phyloP scores from a whole-genome alignment of 1,140 invertebrate genomes.

The Trachymyrmex cornetzi region DNA sequence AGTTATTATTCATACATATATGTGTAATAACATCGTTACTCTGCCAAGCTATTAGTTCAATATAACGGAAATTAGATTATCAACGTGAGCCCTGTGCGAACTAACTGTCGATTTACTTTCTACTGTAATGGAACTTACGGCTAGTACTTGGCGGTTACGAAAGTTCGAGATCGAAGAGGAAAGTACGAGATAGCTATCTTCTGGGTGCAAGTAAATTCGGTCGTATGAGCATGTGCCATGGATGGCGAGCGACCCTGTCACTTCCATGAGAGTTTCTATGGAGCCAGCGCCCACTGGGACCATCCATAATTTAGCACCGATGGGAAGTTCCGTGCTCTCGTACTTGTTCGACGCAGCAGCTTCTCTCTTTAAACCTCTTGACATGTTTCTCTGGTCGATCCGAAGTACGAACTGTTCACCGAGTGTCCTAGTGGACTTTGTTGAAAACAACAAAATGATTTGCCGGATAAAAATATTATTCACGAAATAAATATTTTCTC shows the following conservation, averaged over 20 bases:
- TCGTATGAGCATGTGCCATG: conserved; percentile 45
- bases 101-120: conserved; percentile 51
- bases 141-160: conserved; percentile 55
- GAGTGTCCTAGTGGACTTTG: conserved; percentile 24
- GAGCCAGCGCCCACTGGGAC: conserved; percentile 54
- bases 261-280: conserved; percentile 57
- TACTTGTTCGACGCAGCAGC: conserved; percentile 66
- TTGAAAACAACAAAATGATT: conserved; percentile 32
- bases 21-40: background rate
- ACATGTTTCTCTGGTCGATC: conserved; percentile 69
- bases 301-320: conserved; percentile 72
- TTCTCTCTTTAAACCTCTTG: conserved; percentile 75
- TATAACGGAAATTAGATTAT: conserved; percentile 6
- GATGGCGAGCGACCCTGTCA: conserved; percentile 61
- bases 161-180: conserved; percentile 61
- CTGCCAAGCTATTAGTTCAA: background rate
- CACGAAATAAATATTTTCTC: conserved; percentile 1
- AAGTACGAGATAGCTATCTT: conserved; percentile 48
- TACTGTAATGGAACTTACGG: conserved; percentile 20
- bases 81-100: background rate
- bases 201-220: conserved; percentile 56
- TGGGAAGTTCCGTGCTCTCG: conserved; percentile 65
- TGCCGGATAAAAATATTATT: background rate
- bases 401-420: conserved; percentile 57
- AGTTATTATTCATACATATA: background rate